Conservation (phyloP, 2,797 vertebrate species). For the Anguilla megastoma region DNA sequence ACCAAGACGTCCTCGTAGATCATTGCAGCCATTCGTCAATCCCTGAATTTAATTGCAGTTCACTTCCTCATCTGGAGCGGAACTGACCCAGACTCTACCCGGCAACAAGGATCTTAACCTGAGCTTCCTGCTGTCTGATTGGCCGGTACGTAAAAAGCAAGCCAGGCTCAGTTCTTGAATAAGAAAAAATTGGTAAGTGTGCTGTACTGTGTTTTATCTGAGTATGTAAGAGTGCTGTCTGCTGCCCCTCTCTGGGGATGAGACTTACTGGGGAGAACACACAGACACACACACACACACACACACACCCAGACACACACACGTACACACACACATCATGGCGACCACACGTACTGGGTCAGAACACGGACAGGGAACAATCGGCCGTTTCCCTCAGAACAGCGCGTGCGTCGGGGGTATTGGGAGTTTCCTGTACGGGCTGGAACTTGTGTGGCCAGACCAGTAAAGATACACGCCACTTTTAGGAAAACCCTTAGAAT, state of each 20-base stretch:
- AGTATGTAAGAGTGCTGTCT: background rate
- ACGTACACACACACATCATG: conserved; percentile 55
- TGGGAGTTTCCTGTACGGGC: background rate
- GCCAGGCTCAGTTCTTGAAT: background rate
- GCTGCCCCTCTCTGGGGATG: no score
- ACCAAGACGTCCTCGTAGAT: no score
- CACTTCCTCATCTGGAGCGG: no score
- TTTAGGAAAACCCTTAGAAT: background rate
- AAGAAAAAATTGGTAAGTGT: background rate
- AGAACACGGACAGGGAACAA: conserved; percentile 42
- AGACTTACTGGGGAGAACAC: no score
- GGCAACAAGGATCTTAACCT: background rate
- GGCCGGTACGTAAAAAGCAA: background rate
- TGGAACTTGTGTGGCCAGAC: background rate
- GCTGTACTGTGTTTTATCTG: background rate
- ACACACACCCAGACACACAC: no score
- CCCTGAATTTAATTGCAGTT: no score
- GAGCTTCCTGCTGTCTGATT: background rate
- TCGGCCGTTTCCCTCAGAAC: conserved; percentile 28
- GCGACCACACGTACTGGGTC: conserved; percentile 74
- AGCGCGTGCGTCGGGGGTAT: background rate
- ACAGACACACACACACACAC: no score
- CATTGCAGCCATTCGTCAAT: no score
- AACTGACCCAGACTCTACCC: no score
- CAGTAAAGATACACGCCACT: background rate